phyloP scores from a whole-genome alignment of 2,797 vertebrate genomes.

The Cuculus canorus region DNA sequence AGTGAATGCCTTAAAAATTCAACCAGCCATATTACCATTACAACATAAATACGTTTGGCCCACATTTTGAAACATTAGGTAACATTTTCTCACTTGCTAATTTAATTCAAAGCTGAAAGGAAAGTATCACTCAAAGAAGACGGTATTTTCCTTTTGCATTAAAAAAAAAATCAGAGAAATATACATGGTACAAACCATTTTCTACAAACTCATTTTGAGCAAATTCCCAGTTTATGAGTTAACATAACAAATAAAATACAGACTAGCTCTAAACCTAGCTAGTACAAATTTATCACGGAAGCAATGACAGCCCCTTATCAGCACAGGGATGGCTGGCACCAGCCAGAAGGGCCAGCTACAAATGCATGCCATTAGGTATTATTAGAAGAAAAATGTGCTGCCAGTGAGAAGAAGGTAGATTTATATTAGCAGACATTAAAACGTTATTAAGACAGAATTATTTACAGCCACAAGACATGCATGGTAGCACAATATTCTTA shows the following conservation, averaged over 20 bases:
- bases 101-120: neutral
- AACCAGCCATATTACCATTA: neutral
- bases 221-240: neutral
- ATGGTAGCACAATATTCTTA: neutral
- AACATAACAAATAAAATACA: neutral
- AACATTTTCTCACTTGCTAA: neutral
- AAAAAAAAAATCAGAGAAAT: neutral
- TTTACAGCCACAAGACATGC: neutral
- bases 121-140: neutral
- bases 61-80: neutral
- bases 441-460: slow-evolving; percentile 1
- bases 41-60: neutral
- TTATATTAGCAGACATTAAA: neutral
- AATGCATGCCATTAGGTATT: neutral
- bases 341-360: neutral
- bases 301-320: slow-evolving; percentile 17
- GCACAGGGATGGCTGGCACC: neutral
- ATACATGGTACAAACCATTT: neutral
- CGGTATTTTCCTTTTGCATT: neutral
- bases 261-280: neutral
- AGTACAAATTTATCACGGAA: slow-evolving; percentile 16
- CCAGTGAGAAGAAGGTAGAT: neutral
- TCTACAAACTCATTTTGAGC: neutral
- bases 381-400: slow-evolving; percentile 28
- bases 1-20: neutral